phyloP scores from a whole-genome alignment of 2,888 invertebrate species.

The Drosophila mayaguana region DNA sequence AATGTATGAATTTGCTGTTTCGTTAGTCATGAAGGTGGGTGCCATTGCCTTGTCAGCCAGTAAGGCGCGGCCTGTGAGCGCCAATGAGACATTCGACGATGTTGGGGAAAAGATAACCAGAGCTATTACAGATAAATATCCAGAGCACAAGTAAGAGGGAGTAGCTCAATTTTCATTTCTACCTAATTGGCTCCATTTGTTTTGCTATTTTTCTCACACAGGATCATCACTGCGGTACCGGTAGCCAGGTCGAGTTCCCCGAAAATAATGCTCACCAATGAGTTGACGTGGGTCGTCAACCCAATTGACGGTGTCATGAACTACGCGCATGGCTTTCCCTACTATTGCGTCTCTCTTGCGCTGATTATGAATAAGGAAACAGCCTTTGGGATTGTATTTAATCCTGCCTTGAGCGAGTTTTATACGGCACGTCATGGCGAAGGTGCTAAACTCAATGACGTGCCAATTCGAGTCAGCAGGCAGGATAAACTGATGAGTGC shows the following conservation, averaged over 20 bases:
- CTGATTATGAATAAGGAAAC: constrained; percentile 41
- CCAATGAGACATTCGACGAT: constrained; percentile 41
- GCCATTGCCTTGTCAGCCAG: constrained; percentile 32
- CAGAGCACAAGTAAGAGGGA: constrained; percentile 53
- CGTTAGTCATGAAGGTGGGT: constrained; percentile 42
- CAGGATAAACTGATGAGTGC: constrained; percentile 42
- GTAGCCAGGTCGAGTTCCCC: constrained; percentile 4
- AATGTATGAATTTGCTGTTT: constrained; percentile 41
- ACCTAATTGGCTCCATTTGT: not conserved
- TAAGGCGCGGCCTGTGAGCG: constrained; percentile 4
- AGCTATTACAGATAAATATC: constrained; percentile 45
- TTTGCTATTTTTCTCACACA: constrained; percentile 1
- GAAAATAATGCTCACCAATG: constrained; percentile 44
- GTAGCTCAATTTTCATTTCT: not conserved
- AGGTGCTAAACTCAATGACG: constrained; percentile 52
- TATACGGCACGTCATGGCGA: constrained; percentile 50
- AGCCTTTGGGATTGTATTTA: constrained; percentile 59
- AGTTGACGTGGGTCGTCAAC: constrained; percentile 65
- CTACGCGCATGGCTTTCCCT: constrained; percentile 67
- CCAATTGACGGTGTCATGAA: constrained; percentile 71
- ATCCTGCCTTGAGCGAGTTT: constrained; percentile 50
- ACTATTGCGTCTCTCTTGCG: constrained; percentile 68
- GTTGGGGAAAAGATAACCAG: constrained; percentile 52
- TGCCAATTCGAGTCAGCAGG: constrained; percentile 30
- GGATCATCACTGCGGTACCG: constrained; percentile 57